A percentile compares a stretch with the other conserved stretches of the same genome.
These are phyloP conservation scores for Heliconius charithonia DNA, from an alignment of 2,888 invertebrate genomes.

Conservation along the genomic window DNA sequence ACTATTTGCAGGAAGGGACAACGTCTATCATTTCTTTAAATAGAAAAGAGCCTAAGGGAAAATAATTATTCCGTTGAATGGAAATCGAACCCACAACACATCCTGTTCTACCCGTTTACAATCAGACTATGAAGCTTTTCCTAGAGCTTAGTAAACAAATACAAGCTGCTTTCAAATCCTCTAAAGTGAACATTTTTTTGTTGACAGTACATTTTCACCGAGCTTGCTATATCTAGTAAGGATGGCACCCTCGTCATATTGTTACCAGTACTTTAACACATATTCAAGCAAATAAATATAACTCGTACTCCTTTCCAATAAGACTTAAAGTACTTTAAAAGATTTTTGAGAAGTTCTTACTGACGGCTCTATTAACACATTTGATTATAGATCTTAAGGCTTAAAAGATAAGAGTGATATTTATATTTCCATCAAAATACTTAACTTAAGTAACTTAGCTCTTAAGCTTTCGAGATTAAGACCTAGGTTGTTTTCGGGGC, in stretches of 20 bases:
- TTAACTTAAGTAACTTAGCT: conserved; percentile 23
- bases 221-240: conserved; percentile 20
- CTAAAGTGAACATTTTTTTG: conserved; percentile 25
- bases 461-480: conserved; percentile 22
- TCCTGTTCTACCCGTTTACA: too few relatives aligned
- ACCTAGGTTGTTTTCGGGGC: neutral
- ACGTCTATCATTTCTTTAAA: too few relatives aligned
- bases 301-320: conserved; percentile 13
- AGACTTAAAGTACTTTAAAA: conserved; percentile 14
- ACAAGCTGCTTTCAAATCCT: neutral
- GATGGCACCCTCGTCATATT: conserved; percentile 38
- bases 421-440: neutral
- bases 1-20: too few relatives aligned
- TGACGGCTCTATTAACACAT: neutral
- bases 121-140: neutral
- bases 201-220: conserved; percentile 31
- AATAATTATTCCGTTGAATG: neutral
- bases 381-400: conserved; percentile 26
- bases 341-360: conserved; percentile 4
- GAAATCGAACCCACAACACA: neutral
- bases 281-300: neutral
- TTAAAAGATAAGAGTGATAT: conserved; percentile 15
- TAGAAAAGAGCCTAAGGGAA: too few relatives aligned
- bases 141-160: neutral
- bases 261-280: conserved; percentile 24